Conservation (phyloP, 2,113 vertebrate species). For the Cryptotis parvus region DNA sequence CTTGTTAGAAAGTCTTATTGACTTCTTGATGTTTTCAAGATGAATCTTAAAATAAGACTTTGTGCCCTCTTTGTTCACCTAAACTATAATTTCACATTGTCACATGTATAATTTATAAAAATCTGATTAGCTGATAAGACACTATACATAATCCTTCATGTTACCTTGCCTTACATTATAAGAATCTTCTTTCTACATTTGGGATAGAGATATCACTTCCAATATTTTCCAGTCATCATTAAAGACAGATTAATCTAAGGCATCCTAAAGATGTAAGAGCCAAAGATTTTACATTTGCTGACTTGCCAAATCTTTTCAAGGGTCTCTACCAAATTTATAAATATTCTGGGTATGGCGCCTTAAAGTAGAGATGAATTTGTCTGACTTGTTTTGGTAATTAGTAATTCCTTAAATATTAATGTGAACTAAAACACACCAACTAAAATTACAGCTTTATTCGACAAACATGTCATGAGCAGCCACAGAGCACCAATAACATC, state of each 20-base stretch:
- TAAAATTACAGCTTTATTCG: too few relatives aligned
- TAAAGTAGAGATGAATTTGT: neutral
- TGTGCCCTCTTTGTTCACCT: neutral
- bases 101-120: neutral
- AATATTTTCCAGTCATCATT: neutral
- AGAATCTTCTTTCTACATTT: slow-evolving; percentile 3
- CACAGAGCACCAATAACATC: neutral
- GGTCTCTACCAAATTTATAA: neutral
- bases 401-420: neutral
- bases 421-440: neutral
- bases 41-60: neutral
- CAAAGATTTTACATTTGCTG: neutral
- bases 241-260: neutral
- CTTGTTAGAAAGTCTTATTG: too few relatives aligned
- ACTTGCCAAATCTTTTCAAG: neutral
- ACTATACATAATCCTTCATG: neutral
- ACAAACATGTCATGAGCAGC: slow-evolving; percentile 17
- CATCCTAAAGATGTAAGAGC: neutral
- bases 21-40: neutral
- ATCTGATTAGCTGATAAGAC: neutral
- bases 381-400: neutral
- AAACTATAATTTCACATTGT: neutral
- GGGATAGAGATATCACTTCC: neutral
- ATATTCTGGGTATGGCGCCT: neutral
- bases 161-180: neutral